A percentile compares a stretch with the other conserved stretches of the same genome.
Evolutionary conservation across 2,888 invertebrate species (phyloP).

Genomic region (Molanna angustata): DNA sequence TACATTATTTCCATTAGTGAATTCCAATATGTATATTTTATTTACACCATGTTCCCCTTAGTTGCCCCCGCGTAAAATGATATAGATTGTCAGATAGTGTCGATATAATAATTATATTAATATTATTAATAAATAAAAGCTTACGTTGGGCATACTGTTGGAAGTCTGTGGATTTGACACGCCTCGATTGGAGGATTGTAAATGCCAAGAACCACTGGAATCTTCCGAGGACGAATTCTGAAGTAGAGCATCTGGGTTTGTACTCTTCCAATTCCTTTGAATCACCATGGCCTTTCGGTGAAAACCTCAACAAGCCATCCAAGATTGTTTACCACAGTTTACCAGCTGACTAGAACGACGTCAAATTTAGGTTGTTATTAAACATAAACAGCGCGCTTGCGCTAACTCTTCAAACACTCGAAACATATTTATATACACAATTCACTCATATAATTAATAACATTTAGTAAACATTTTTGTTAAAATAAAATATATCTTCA

Average conservation of each 20-base stretch:
- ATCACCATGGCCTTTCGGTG: slow-evolving; percentile 24
- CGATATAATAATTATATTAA: too few relatives aligned
- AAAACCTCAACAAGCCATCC: neutral
- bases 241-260: slow-evolving; percentile 24
- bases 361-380: slow-evolving; percentile 6
- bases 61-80: too few relatives aligned
- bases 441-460: neutral
- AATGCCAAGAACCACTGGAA: slow-evolving; percentile 43
- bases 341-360: slow-evolving; percentile 18
- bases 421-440: slow-evolving; percentile 8
- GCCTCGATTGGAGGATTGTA: slow-evolving; percentile 37
- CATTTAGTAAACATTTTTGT: slow-evolving; percentile 11
- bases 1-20: too few relatives aligned
- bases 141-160: slow-evolving; percentile 25
- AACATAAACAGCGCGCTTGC: slow-evolving; percentile 15
- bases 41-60: too few relatives aligned
- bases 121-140: too few relatives aligned
- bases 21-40: too few relatives aligned
- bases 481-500: neutral
- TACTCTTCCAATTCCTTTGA: slow-evolving; percentile 27
- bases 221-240: slow-evolving; percentile 34
- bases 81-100: too few relatives aligned
- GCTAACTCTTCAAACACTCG: slow-evolving; percentile 2
- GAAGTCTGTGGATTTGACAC: slow-evolving; percentile 18
- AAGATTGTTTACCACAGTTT: slow-evolving; percentile 16